Evolutionary conservation across 1,140 invertebrate species (phyloP), one percentile per base, ranked within the genome.

Genomic region (Temnothorax nylanderi): DNA sequence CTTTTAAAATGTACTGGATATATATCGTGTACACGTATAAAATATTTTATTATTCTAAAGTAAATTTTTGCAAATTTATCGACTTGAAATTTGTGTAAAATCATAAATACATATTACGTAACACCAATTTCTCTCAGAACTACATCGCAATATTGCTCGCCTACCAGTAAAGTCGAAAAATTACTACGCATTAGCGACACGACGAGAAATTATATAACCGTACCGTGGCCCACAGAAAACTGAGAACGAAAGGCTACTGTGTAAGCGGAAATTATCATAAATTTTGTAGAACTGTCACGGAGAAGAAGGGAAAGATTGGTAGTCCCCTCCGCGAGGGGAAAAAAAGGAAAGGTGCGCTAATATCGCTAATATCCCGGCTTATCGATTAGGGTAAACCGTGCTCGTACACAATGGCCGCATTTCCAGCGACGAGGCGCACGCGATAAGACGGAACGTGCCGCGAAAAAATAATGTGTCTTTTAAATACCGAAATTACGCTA

Each of bases 321-420:
- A n/a, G 51, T 18, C 47, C 64, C 16, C n/a, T 67, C n/a, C 13
- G 41, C 13, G n/a, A 69, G 34, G 69, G 60, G 21, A 76, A 69
- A 81, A 76, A 44, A 85, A 58, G 71, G 72, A 72, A 69, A 89
- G 13, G 69, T 21, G 81, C 64, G 82, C 60, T 89, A 86, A 89
- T 91, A 90, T 91, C 71, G 71, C 82, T 91, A 91, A 89, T 91
- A 91, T 91, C 56, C 72, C 62, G 37, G 60, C 74, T 89, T 91
- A 91, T 91, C 88, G 89, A 91, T 91, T 88, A 72, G 37, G 26
- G 44, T 65, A 78, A 26, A 74, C 64, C 37, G 62, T 41, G 54
- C 13, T 65, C 54, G 47, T 65, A 54, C 32, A 65, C 82, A 47
- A 54, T 44, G 32, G 32, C 7, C 49, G 49, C 32, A 72, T 90